Evolutionary conservation across 2,113 vertebrate genomes (phyloP).

Genomic region (Orthonyx spaldingii): DNA sequence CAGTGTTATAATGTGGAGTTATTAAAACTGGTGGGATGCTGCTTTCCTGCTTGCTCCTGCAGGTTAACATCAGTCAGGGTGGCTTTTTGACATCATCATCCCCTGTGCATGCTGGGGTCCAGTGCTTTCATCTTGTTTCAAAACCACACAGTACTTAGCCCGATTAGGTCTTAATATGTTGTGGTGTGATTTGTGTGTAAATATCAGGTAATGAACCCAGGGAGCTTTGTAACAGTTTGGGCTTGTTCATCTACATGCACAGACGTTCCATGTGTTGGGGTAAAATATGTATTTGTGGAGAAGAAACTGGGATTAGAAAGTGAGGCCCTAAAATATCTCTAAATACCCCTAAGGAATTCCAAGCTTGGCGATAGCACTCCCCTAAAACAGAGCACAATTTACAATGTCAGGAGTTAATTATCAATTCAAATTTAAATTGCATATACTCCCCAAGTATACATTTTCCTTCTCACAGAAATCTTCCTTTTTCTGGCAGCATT

Average conservation of each 20-base stretch:
- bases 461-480: background rate
- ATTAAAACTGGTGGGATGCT: background rate
- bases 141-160: background rate
- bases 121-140: background rate
- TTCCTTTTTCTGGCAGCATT: background rate
- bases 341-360: background rate
- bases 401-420: background rate
- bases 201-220: background rate
- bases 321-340: background rate
- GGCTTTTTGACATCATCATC: background rate
- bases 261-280: background rate
- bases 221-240: background rate
- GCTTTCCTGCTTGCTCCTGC: background rate
- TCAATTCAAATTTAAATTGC: background rate
- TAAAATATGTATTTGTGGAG: background rate
- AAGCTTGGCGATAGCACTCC: background rate
- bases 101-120: background rate
- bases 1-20: background rate
- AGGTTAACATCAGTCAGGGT: background rate
- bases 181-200: rapidly evolving
- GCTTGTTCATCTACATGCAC: background rate
- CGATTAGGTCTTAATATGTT: background rate
- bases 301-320: background rate
- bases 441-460: background rate
- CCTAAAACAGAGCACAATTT: background rate